Percentiles rank a stretch among this genome's conserved stretches.
Conservation (phyloP, 2,113 vertebrate genomes). For the Abramis brama region DNA sequence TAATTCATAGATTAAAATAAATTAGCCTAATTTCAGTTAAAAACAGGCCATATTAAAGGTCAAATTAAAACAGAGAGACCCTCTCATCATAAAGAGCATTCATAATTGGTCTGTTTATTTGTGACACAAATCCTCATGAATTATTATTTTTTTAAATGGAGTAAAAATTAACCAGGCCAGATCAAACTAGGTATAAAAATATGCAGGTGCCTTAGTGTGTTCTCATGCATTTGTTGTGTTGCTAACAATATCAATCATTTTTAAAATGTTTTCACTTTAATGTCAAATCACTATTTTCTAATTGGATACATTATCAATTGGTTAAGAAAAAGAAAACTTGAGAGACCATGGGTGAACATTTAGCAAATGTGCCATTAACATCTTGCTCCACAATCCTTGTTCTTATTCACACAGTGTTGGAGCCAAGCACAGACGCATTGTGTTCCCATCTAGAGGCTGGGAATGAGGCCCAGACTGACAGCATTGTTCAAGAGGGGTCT, state of each 20-base stretch:
- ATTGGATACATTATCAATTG: background rate
- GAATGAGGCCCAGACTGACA: slow-evolving; percentile 33
- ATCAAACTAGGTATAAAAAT: background rate
- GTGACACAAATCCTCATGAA: background rate
- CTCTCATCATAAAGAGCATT: background rate
- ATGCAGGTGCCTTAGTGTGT: too few relatives aligned
- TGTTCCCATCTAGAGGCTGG: slow-evolving; percentile 43
- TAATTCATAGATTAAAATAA: background rate
- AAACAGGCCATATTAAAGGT: background rate
- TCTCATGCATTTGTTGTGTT: background rate
- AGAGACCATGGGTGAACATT: slow-evolving; percentile 3
- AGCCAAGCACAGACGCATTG: slow-evolving; percentile 40
- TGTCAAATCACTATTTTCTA: background rate
- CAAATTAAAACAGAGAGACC: background rate
- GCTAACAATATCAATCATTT: background rate
- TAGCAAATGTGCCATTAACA: slow-evolving; percentile 38
- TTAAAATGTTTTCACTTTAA: background rate
- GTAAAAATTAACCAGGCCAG: background rate
- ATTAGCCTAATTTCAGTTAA: background rate
- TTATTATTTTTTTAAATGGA: background rate
- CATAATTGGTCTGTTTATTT: too few relatives aligned
- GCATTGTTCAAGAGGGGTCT: slow-evolving; percentile 27
- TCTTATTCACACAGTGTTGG: slow-evolving; percentile 50
- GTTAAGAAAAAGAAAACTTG: slow-evolving; percentile 21
- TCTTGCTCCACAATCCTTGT: slow-evolving; percentile 44